phyloP scores from a whole-genome alignment of 2,113 vertebrate genomes.

The Vanacampus margaritifer region DNA sequence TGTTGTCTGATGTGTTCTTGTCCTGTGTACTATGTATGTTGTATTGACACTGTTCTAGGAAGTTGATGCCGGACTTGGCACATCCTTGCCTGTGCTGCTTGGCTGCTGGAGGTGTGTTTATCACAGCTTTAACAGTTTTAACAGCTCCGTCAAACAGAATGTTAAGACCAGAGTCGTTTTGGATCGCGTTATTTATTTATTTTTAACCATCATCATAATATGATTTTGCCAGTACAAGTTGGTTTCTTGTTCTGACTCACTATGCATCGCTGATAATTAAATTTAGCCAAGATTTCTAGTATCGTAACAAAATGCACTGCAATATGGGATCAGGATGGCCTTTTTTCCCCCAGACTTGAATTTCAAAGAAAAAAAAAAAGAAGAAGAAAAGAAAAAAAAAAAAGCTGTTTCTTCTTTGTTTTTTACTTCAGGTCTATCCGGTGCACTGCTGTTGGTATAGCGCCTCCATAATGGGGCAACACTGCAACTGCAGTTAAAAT shows the following conservation, averaged over 20 bases:
- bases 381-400: no score
- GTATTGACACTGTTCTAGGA: slow-evolving; percentile 35
- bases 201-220: not conserved
- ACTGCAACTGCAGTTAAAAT: no score
- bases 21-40: slow-evolving; percentile 43
- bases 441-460: no score
- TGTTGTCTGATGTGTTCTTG: slow-evolving; percentile 59
- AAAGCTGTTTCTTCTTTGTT: no score
- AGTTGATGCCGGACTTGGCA: slow-evolving; percentile 43
- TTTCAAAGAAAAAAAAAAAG: no score
- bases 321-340: slow-evolving; percentile 8
- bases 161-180: not conserved
- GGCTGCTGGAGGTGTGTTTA: not conserved
- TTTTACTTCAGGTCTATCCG: no score
- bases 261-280: not conserved
- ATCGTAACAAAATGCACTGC: not conserved
- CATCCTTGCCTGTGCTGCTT: slow-evolving; percentile 13
- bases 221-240: no score
- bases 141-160: not conserved
- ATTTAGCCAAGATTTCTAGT: slow-evolving; percentile 16
- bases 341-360: not conserved
- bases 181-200: not conserved
- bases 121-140: no score
- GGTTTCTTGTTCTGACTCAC: not conserved
- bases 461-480: no score